These are phyloP conservation scores for Ctenosaura bakeri DNA, from an alignment of 2,797 vertebrate species.

Conservation along the genomic window DNA sequence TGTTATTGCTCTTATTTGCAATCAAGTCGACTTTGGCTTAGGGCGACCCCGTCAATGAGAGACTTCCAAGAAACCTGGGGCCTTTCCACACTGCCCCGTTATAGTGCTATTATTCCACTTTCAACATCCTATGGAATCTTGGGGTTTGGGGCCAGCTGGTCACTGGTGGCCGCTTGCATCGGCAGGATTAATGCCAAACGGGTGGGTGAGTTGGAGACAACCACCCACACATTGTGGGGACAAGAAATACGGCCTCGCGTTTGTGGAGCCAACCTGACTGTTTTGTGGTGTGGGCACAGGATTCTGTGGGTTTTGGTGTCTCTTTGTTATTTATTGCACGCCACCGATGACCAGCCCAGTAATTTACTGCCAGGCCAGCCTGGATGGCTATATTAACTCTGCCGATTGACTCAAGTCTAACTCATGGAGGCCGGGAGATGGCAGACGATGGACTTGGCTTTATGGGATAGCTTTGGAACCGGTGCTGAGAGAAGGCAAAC, in stretches of 20 bases:
- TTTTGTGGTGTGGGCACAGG: background rate
- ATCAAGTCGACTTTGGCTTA: too few relatives aligned
- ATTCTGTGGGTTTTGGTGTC: background rate
- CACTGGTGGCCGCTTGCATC: too few relatives aligned
- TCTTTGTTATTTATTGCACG: slow-evolving; percentile 5
- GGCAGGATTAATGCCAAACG: too few relatives aligned
- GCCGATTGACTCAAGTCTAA: background rate
- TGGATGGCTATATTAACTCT: background rate
- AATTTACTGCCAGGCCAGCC: background rate
- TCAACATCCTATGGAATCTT: too few relatives aligned
- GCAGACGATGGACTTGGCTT: background rate
- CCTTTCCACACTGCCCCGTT: too few relatives aligned
- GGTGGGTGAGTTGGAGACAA: too few relatives aligned
- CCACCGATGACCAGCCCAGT: background rate
- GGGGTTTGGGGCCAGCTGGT: too few relatives aligned
- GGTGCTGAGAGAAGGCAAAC: background rate
- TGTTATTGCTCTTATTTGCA: too few relatives aligned
- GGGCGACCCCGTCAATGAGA: too few relatives aligned
- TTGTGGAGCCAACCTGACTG: background rate
- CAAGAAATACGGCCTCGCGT: background rate
- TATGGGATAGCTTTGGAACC: background rate
- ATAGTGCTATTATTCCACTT: too few relatives aligned
- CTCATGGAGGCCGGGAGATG: background rate
- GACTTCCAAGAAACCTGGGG: too few relatives aligned
- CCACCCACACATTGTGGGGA: too few relatives aligned